Percentiles rank a stretch among this genome's conserved stretches.
phyloP scores from a whole-genome alignment of 2,888 invertebrate species.

The Beris morrisii region DNA sequence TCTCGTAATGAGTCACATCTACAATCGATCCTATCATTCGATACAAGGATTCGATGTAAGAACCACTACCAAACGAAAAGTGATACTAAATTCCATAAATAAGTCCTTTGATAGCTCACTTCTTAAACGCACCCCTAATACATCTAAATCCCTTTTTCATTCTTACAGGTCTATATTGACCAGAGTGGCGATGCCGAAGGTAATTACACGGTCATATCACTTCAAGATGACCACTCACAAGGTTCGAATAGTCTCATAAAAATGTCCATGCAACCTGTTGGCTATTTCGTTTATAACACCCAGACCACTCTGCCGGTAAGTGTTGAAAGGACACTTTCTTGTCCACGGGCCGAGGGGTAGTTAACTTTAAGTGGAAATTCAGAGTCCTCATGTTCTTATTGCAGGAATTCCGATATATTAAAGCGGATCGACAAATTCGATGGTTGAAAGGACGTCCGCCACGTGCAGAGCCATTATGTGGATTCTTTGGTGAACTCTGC shows the following conservation, averaged over 20 bases:
- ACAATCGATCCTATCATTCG: conserved; percentile 74
- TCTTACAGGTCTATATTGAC: conserved; percentile 75
- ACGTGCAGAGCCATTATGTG: conserved; percentile 77
- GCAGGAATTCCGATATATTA: conserved; percentile 67
- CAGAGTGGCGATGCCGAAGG: conserved; percentile 88
- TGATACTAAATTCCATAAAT: no score
- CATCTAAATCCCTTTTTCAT: not conserved
- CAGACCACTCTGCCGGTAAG: conserved; percentile 64
- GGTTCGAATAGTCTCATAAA: conserved; percentile 58
- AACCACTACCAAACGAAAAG: no score
- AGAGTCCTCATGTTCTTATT: not conserved
- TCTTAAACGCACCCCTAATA: not conserved
- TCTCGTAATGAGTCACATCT: conserved; percentile 73
- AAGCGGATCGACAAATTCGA: conserved; percentile 65
- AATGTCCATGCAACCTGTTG: conserved; percentile 77
- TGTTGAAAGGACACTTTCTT: conserved; percentile 35
- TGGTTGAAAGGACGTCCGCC: conserved; percentile 81
- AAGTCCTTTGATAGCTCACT: no score
- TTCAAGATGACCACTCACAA: conserved; percentile 63
- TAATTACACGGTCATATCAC: conserved; percentile 83
- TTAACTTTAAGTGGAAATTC: conserved; percentile 19
- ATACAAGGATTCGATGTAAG: conserved; percentile 77
- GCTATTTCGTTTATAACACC: conserved; percentile 69
- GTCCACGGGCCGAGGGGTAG: not conserved
- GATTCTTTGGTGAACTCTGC: conserved; percentile 78